A percentile compares a stretch with the other conserved stretches of the same genome.
Conservation (phyloP, 53 echinoderm and acorn worm species). For the Echinometra lucunter region DNA sequence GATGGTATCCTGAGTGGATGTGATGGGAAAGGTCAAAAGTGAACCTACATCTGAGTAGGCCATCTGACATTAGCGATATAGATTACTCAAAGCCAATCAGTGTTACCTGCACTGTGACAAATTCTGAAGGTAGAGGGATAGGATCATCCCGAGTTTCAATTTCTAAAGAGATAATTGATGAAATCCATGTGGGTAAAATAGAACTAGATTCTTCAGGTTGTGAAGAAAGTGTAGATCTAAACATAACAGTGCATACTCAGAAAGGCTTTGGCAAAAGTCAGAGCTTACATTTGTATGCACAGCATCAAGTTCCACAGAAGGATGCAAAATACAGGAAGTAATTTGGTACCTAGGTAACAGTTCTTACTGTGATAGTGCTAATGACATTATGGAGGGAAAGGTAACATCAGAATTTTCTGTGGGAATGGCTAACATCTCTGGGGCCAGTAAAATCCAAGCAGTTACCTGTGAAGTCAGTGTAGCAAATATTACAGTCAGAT, state of each 20-base stretch:
- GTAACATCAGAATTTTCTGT: not conserved
- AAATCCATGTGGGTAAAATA: not conserved
- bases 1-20: slow-evolving; percentile 47
- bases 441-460: not conserved
- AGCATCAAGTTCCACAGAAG: too few species aligned
- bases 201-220: not conserved
- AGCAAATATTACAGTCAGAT: not conserved
- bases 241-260: not conserved
- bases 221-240: not conserved
- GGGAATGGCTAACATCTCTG: not conserved
- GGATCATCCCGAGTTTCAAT: not conserved
- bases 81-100: not conserved
- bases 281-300: not conserved
- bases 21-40: not conserved
- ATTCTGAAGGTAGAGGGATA: slow-evolving; percentile 13
- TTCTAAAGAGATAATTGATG: not conserved
- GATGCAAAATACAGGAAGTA: not conserved
- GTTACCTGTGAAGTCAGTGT: not conserved
- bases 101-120: slow-evolving; percentile 44
- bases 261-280: not conserved
- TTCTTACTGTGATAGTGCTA: not conserved
- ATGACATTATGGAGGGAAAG: not conserved
- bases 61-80: not conserved
- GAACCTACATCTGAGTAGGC: not conserved
- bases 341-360: not conserved